Conservation (phyloP, 2,888 invertebrate species). For the Nemurella pictetii region DNA sequence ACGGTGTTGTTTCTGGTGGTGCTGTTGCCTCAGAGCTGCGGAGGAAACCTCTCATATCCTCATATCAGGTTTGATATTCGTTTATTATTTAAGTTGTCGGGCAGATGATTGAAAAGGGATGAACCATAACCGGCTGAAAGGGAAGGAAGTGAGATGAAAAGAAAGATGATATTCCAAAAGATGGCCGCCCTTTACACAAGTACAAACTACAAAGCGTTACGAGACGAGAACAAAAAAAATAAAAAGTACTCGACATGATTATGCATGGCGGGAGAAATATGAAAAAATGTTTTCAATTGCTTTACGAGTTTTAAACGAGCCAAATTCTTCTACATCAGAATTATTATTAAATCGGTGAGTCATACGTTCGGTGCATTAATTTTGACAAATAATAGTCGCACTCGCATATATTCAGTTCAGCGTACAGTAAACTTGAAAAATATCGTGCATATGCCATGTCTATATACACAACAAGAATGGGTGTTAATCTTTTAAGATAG, state of each 20-base stretch:
- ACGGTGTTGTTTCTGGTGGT: too few species aligned
- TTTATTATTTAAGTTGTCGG: background rate
- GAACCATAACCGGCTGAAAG: slow-evolving; percentile 15
- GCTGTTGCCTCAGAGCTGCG: too few species aligned
- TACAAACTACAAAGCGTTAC: background rate
- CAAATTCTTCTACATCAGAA: slow-evolving; percentile 13
- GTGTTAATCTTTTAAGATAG: slow-evolving; percentile 23
- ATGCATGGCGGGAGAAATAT: background rate
- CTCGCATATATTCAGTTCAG: background rate
- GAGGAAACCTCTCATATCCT: slow-evolving; percentile 28
- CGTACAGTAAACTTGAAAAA: background rate
- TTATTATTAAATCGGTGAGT: slow-evolving; percentile 12
- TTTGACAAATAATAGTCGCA: background rate
- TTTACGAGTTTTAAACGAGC: slow-evolving; percentile 11
- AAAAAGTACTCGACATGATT: background rate
- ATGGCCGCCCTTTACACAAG: background rate
- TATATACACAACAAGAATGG: background rate
- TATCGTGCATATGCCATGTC: background rate
- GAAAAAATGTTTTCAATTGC: background rate
- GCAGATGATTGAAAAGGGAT: slow-evolving; percentile 28
- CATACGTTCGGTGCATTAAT: background rate
- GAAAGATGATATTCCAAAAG: slow-evolving; percentile 24
- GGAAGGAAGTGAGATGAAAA: slow-evolving; percentile 8
- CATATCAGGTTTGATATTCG: slow-evolving; percentile 32
- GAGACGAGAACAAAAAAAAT: background rate